Base-by-base conservation (phyloP, 2,888 invertebrate species). In the Operophtera brumata region DNA sequence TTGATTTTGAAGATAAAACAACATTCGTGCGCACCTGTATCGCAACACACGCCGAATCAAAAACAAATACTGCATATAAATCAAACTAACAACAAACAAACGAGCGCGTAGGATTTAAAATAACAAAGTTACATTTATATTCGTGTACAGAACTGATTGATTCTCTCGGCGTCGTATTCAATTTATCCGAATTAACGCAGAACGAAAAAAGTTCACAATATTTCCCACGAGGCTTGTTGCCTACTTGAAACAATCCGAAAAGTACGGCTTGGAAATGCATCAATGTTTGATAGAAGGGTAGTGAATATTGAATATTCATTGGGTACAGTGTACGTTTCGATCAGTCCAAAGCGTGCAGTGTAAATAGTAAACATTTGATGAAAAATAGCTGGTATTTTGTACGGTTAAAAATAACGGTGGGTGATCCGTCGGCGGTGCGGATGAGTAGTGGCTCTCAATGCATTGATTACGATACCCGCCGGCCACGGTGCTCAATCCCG, bases 281-380 rank as follows among this genome's bases (percentile, higher is more conserved):
- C 78, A 77, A 78, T 77, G 75, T 70, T 70, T 70, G 69, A 70
- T 69, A 64, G 66, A 67, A 39, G 28, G 42, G 52, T 51, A 53
- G 49, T 51, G 57, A 42, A 54, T 55, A 47, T 47, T 65, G 62
- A 65, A 65, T 62, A 65, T 65, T 62, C 62, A 65, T 61, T 36
- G 47, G 45, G 69, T 66, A 63, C 68, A 54, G 42, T 42, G 43
- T 42, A 47, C 25, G 50, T 67, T 61, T 67, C 69, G 69, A 68
- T 72, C 76, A 73, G 75, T 68, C 70, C 64, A 55, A 68, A 69
- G 72, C 70, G 75, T 70, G 69, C 71, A 70, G 55, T 68, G 73
- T 71, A 78, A 81, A 78, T 73, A 76, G 73, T 76, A 71, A 74
- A 76, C 75, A 73, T 65, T 68, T 69, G 71, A 39, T 70, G 65